These are phyloP conservation scores for Chloromyia formosa DNA, from an alignment of 2,888 invertebrate species.

Conservation along the genomic window DNA sequence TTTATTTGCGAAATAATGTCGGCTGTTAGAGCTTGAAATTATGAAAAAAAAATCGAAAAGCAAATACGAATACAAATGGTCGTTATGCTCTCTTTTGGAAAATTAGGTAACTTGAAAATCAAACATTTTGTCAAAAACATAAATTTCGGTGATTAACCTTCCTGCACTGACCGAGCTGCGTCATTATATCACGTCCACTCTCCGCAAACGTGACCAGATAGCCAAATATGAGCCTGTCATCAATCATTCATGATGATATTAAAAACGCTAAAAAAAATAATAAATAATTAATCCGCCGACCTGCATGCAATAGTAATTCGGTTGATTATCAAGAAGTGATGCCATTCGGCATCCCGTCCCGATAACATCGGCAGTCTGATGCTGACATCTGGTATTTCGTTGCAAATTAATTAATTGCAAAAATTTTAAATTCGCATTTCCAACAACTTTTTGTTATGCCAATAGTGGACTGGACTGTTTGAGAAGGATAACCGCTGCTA, in stretches of 20 bases:
- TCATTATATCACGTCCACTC: background rate
- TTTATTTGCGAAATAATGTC: too few relatives aligned
- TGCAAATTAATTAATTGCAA: constrained; percentile 27
- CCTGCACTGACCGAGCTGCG: background rate
- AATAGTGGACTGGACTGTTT: background rate
- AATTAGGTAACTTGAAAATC: background rate
- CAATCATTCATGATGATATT: constrained; percentile 22
- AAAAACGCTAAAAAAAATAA: constrained; percentile 14
- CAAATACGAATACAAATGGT: too few relatives aligned
- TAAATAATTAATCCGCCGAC: constrained; percentile 25
- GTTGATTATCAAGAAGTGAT: constrained; percentile 3
- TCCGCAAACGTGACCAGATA: constrained; percentile 8
- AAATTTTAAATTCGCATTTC: constrained; percentile 11
- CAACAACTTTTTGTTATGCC: background rate
- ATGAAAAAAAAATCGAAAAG: too few relatives aligned
- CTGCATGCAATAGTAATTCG: background rate
- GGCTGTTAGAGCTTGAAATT: too few relatives aligned
- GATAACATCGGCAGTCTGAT: constrained; percentile 8
- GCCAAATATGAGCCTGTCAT: background rate
- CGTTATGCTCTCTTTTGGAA: too few relatives aligned
- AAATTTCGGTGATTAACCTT: background rate
- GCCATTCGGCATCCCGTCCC: background rate
- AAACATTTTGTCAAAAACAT: constrained; percentile 1
- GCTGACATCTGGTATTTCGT: constrained; percentile 23
- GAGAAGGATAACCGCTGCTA: background rate